Percentiles rank a stretch among this genome's conserved stretches.
These are phyloP conservation scores for Strix occidentalis DNA, from an alignment of 2,797 vertebrate species.

Conservation along the genomic window DNA sequence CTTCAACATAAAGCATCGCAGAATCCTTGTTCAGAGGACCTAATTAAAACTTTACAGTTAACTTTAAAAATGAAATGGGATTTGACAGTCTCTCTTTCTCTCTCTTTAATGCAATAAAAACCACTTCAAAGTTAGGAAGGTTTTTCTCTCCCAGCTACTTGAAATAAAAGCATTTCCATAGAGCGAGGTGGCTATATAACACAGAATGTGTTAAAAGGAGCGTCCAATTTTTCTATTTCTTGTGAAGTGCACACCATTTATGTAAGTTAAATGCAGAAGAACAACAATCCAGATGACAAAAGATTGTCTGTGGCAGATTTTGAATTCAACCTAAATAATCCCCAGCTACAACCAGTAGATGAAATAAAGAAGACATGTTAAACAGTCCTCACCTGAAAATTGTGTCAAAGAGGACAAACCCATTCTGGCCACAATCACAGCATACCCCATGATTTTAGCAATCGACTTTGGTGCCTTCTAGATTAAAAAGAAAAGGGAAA, in stretches of 20 bases:
- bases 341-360: not conserved
- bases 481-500: not conserved
- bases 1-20: constrained; percentile 3
- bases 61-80: constrained; percentile 64
- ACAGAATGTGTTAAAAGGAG: not conserved
- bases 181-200: not conserved
- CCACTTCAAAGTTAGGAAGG: constrained; percentile 15
- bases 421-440: not conserved
- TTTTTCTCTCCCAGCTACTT: constrained; percentile 21
- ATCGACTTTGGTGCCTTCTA: not conserved
- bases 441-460: not conserved
- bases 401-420: not conserved
- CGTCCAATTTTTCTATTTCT: not conserved
- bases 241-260: not conserved
- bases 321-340: not conserved
- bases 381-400: not conserved
- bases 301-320: not conserved
- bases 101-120: constrained; percentile 39
- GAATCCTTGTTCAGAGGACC: constrained; percentile 49
- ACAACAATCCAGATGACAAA: not conserved
- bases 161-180: constrained; percentile 34
- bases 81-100: not conserved
- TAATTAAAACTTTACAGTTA: constrained; percentile 71
- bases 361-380: not conserved
- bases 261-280: not conserved